These are phyloP conservation scores for Chaetops frenatus DNA, from an alignment of 2,113 vertebrate species.

Conservation along the genomic window DNA sequence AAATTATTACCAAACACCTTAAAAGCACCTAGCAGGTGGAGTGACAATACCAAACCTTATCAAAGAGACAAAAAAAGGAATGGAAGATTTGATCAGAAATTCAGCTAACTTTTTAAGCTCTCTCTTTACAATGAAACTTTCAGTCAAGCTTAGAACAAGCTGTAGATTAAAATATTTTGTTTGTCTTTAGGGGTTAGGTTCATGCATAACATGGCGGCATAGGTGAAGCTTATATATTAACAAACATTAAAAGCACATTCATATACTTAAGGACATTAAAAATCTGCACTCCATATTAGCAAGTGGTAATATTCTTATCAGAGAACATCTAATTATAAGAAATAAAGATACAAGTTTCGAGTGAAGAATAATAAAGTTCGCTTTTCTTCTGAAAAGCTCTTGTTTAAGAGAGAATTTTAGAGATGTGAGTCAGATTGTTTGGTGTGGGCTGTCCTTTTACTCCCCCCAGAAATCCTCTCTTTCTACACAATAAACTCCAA, in stretches of 20 bases:
- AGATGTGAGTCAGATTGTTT: neutral
- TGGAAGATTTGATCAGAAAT: neutral
- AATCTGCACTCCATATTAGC: neutral
- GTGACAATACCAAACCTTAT: neutral
- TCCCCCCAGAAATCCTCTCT: neutral
- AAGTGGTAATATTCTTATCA: neutral
- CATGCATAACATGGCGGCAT: neutral
- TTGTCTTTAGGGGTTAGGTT: neutral
- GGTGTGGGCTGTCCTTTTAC: neutral
- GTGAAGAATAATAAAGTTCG: neutral
- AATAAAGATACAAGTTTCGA: neutral
- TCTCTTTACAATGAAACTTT: neutral
- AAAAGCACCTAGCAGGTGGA: neutral
- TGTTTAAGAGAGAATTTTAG: neutral
- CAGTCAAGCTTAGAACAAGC: neutral
- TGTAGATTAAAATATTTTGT: neutral
- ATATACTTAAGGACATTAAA: neutral
- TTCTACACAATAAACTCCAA: neutral
- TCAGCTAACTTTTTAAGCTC: neutral
- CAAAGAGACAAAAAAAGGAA: neutral
- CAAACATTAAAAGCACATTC: neutral
- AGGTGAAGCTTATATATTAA: neutral
- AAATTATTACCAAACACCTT: neutral
- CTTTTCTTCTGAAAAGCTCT: neutral
- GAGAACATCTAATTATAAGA: neutral